Base-by-base conservation (phyloP, 2,888 invertebrate species). In the Tricholauxania praeusta region DNA sequence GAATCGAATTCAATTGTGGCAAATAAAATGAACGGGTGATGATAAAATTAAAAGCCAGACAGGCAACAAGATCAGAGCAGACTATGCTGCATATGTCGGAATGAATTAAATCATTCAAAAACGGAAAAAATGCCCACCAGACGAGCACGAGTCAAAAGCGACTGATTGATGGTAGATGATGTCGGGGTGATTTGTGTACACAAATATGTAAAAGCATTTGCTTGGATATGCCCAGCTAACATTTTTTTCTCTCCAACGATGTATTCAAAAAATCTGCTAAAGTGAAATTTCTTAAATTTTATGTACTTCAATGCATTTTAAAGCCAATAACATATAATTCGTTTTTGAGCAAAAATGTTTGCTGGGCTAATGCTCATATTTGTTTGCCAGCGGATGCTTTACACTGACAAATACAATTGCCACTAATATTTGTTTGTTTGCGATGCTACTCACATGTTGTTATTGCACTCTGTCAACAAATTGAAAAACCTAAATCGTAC, bases 61-160 rank as follows among this genome's bases (percentile, higher is more conserved):
- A n/a, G 3, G 47, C 63, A 39, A 39, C 1, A 7, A 39, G 39
- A 39, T 39, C 39, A 7, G 10, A 39, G 10, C 39, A 39, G 28
- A 39, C 39, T 10, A 10, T 10, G 39, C 39, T 39, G 10, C 39
- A 10, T 39, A 39, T 39, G 39, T 10, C 2, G 39, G 63, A 63
- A 47, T 47, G n/a, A 63, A 63, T 63, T 63, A 63, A 63, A 47
- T 47, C 47, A 63, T 17, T 63, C 47, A n/a, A 19, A 63, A 63
- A 10, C 39, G 39, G 2, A 39, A 39, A 39, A 39, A 39, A 39
- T 4, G 6, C 10, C 10, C 7, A 12, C 48, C 63, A 48, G 48
- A 39, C 63, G 15, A 19, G 17, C 63, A 63, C 63, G 63, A 17
- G 63, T 63, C 63, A 17, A 17, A 57, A 57, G 22, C 22, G 28